These are phyloP conservation scores for Mystacides longicornis DNA, from an alignment of 2,888 invertebrate genomes.

Conservation along the genomic window DNA sequence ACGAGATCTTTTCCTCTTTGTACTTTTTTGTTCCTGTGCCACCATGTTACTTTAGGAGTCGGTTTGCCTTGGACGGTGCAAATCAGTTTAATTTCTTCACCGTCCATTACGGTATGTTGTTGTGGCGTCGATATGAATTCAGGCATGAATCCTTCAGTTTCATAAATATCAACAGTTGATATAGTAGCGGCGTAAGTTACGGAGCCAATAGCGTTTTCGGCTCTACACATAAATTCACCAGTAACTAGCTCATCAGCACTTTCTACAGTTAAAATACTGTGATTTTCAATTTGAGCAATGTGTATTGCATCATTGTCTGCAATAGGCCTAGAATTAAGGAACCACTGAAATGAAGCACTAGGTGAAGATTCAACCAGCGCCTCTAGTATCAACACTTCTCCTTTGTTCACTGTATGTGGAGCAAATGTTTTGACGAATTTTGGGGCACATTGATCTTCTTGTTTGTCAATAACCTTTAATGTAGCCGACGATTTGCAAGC, in stretches of 20 bases:
- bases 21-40: constrained; percentile 62
- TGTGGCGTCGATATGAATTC: constrained; percentile 66
- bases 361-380: constrained; percentile 70
- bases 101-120: constrained; percentile 79
- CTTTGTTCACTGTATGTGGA: constrained; percentile 62
- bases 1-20: constrained; percentile 70
- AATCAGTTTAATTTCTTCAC: constrained; percentile 69
- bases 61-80: constrained; percentile 73
- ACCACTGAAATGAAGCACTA: constrained; percentile 82
- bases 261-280: constrained; percentile 71
- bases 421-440: constrained; percentile 63
- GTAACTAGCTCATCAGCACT: constrained; percentile 60
- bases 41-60: constrained; percentile 75
- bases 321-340: constrained; percentile 65
- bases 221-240: constrained; percentile 79
- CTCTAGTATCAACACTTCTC: constrained; percentile 74
- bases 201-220: constrained; percentile 84
- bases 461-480: constrained; percentile 63
- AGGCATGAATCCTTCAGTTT: constrained; percentile 52
- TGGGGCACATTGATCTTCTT: constrained; percentile 60
- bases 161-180: constrained; percentile 45
- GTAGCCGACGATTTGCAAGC: constrained; percentile 76
- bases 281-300: constrained; percentile 62
- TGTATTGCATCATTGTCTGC: constrained; percentile 64
- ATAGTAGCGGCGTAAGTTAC: constrained; percentile 78